Evolutionary conservation across 2,113 vertebrate species (phyloP).

Genomic region (Macheiramphus alcinus): DNA sequence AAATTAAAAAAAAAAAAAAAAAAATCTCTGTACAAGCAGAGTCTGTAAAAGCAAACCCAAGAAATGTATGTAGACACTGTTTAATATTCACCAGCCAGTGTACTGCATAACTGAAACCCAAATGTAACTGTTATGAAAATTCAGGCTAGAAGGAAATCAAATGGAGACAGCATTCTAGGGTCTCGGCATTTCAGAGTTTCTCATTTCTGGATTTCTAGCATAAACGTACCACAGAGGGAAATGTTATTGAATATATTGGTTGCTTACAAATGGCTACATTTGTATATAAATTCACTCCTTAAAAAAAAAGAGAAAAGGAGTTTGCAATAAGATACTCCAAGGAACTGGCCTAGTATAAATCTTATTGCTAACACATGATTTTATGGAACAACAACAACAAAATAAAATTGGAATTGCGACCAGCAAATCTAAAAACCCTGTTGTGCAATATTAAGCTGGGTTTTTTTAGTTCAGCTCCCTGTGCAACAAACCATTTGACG

Average conservation of each 20-base stretch:
- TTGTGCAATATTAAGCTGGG: background rate
- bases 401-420: background rate
- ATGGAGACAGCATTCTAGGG: background rate
- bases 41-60: background rate
- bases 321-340: background rate
- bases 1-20: background rate
- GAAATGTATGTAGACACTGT: background rate
- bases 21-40: background rate
- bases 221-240: background rate
- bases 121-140: background rate
- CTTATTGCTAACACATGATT: background rate
- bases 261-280: slow-evolving; percentile 5
- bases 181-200: background rate
- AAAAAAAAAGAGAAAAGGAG: background rate
- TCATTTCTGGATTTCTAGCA: background rate
- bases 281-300: background rate
- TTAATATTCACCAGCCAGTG: slow-evolving; percentile 28
- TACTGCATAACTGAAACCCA: background rate
- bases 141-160: background rate
- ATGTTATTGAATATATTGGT: background rate
- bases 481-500: background rate
- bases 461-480: background rate
- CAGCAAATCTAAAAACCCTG: background rate
- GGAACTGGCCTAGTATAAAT: background rate
- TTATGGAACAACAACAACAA: background rate